Evolutionary conservation across 2,113 vertebrate species (phyloP), one percentile per base, ranked within the genome.

Genomic region (Gallinago paraguaiae): DNA sequence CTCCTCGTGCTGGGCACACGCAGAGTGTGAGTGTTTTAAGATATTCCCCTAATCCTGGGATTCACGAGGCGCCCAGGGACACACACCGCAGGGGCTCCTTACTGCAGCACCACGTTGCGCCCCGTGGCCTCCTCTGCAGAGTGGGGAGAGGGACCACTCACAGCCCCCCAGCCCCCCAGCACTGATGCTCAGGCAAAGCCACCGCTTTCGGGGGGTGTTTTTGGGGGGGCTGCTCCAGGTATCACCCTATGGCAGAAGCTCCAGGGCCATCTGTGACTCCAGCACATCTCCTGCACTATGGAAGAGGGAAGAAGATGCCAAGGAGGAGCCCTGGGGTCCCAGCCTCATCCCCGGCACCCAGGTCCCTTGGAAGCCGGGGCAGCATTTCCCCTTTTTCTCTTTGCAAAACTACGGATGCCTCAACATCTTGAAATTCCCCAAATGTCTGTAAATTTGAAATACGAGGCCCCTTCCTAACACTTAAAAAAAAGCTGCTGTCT

Each of bases 281-380:
- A 0, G 15, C 57, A 0, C 22, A 1, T 33, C 61, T 22, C n/a
- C 11, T 57, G 12, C 33, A 11, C 11, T 1, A 2, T 19, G 65
- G 78, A 4, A 86, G 43, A 90, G 56, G 68, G 68, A 70, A 59
- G 41, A 7, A 33, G 1, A 0, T 3, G 4, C 20, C 60, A 10
- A 74, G 72, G 43, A 70, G 59, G 23, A 74, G 1, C 20, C 51
- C 23, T 9, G 59, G 33, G 25, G 33, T 67, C 25, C 25, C 79
- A 33, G 25, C n/a, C 57, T 70, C 12, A 4, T 7, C 65, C 3
- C 0, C 2, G 27, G 22, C 59, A 22, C 41, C 2, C 0, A 6
- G 22, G 45, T 37, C 31, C 30, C 10, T 3, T 39, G n/a, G 59
- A 43, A 72, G 33, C 11, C 0, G 14, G 30, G 41, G 5, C 30